Evolutionary conservation across 2,113 vertebrate genomes (phyloP).

Genomic region (Apistogramma diplotaenia): DNA sequence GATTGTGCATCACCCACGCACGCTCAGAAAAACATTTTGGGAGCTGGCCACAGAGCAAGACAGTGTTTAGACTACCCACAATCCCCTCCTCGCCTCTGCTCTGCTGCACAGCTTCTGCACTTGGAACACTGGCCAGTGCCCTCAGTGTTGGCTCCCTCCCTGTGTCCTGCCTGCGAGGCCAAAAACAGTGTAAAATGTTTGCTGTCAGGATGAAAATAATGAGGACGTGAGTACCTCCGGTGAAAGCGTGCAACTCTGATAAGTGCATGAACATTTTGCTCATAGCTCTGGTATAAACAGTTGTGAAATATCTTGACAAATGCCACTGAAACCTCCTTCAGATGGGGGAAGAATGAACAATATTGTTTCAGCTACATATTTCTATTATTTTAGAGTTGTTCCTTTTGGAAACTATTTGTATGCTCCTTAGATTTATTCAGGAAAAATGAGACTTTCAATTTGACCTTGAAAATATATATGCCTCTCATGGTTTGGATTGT

Average conservation of each 20-base stretch:
- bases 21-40: slow-evolving; percentile 54
- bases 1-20: slow-evolving; percentile 24
- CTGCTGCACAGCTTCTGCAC: slow-evolving; percentile 12
- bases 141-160: slow-evolving; percentile 41
- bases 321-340: not conserved
- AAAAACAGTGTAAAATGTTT: slow-evolving; percentile 51
- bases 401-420: not conserved
- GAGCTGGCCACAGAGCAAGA: slow-evolving; percentile 63
- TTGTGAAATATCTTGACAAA: slow-evolving; percentile 13
- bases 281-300: slow-evolving; percentile 1
- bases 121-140: slow-evolving; percentile 32
- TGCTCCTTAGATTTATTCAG: not conserved
- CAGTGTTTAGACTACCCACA: slow-evolving; percentile 68
- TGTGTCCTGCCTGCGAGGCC: slow-evolving; percentile 4
- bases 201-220: slow-evolving; percentile 46
- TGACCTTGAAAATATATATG: not conserved
- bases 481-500: slow-evolving; percentile 8
- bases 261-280: slow-evolving; percentile 24
- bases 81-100: slow-evolving; percentile 39
- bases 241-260: not conserved
- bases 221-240: slow-evolving; percentile 5
- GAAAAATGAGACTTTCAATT: not conserved
- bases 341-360: not conserved
- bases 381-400: slow-evolving; percentile 16
- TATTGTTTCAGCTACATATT: slow-evolving; percentile 5